Conservation (phyloP, 2,797 vertebrate species). For the Pantherophis alleghaniensis region DNA sequence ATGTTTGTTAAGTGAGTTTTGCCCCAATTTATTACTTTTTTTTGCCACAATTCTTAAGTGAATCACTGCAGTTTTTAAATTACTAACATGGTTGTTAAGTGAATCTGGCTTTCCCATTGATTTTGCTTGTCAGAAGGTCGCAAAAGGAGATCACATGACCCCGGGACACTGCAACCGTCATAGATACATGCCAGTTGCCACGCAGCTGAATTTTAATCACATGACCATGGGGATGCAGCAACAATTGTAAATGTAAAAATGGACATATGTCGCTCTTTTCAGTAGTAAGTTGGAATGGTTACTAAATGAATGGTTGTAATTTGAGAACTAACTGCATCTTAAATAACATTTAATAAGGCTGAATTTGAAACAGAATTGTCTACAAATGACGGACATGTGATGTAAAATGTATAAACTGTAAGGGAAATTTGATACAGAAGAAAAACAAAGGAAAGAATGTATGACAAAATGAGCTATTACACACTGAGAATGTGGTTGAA, state of each 20-base stretch:
- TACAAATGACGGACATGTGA: background rate
- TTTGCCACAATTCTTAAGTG: background rate
- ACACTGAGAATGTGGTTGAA: background rate
- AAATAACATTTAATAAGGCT: background rate
- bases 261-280: background rate
- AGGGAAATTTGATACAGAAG: background rate
- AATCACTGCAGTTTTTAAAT: background rate
- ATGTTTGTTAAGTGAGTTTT: background rate
- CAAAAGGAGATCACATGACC: background rate
- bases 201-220: background rate
- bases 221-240: background rate
- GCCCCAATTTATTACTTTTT: too few relatives aligned
- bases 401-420: background rate
- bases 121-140: background rate
- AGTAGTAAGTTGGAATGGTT: background rate
- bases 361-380: background rate
- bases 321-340: background rate
- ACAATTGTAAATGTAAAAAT: background rate
- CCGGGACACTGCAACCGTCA: background rate
- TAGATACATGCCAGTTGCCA: background rate
- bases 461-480: background rate
- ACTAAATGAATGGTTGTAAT: background rate
- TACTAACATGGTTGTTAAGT: background rate
- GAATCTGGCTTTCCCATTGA: background rate
- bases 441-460: background rate